phyloP scores from a whole-genome alignment of 2,113 vertebrate species.

The Cacatua alba region DNA sequence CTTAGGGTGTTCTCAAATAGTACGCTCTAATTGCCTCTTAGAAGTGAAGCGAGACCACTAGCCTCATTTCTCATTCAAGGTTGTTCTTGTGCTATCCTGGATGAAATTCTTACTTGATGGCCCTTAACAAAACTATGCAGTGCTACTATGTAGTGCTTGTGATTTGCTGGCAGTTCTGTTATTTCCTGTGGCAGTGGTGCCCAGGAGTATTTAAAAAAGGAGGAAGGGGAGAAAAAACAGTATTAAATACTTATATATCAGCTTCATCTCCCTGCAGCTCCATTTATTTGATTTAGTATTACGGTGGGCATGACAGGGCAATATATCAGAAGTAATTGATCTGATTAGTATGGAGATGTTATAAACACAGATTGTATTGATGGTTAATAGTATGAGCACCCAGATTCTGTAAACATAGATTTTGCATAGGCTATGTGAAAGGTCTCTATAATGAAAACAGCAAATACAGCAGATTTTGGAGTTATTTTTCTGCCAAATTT shows the following conservation, averaged over 20 bases:
- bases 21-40: slow-evolving; percentile 49
- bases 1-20: slow-evolving; percentile 5
- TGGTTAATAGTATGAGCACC: slow-evolving; percentile 72
- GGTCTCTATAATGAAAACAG: slow-evolving; percentile 61
- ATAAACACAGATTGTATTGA: slow-evolving; percentile 80
- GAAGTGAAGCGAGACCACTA: slow-evolving; percentile 23
- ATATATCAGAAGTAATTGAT: slow-evolving; percentile 83
- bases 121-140: slow-evolving; percentile 6
- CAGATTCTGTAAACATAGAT: slow-evolving; percentile 72
- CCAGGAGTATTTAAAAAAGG: not conserved
- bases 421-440: slow-evolving; percentile 53
- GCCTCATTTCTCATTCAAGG: slow-evolving; percentile 65
- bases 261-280: slow-evolving; percentile 49
- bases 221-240: not conserved
- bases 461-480: slow-evolving; percentile 66
- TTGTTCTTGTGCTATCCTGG: slow-evolving; percentile 40
- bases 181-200: not conserved
- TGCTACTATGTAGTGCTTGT: not conserved
- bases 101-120: slow-evolving; percentile 46
- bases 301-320: slow-evolving; percentile 72
- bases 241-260: slow-evolving; percentile 48
- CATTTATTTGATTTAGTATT: slow-evolving; percentile 83
- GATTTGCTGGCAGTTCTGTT: not conserved
- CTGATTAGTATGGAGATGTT: slow-evolving; percentile 86
- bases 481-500: slow-evolving; percentile 69